A percentile compares a stretch with the other conserved stretches of the same genome.
phyloP scores from a whole-genome alignment of 2,888 invertebrate genomes.

The Hypsopygia costalis region DNA sequence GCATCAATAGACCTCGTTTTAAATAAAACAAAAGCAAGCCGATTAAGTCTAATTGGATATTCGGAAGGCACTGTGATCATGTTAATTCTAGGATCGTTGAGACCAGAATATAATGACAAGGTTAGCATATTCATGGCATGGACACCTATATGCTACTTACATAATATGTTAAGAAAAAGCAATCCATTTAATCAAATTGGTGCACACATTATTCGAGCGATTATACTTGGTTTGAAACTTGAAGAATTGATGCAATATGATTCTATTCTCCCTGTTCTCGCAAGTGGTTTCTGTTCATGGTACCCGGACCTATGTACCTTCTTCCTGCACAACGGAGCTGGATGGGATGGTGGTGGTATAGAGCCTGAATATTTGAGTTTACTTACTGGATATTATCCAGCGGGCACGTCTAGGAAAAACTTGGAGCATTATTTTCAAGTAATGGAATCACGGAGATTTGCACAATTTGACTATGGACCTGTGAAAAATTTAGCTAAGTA shows the following conservation, averaged over 20 bases:
- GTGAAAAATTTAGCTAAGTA: background rate
- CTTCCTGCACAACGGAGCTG: no score
- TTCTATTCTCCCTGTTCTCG: background rate
- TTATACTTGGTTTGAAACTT: no score
- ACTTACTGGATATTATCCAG: slow-evolving; percentile 30
- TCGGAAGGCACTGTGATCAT: slow-evolving; percentile 81
- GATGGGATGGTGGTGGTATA: no score
- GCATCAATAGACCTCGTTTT: slow-evolving; percentile 62
- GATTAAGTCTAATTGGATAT: slow-evolving; percentile 83
- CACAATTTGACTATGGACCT: slow-evolving; percentile 36
- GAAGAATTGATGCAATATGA: no score
- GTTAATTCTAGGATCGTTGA: slow-evolving; percentile 64
- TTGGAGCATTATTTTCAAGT: slow-evolving; percentile 39
- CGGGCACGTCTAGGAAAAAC: slow-evolving; percentile 38
- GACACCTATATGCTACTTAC: slow-evolving; percentile 24
- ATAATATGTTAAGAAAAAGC: slow-evolving; percentile 12
- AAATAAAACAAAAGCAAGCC: slow-evolving; percentile 56
- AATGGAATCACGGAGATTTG: slow-evolving; percentile 26
- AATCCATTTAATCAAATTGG: background rate
- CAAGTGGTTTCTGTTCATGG: no score
- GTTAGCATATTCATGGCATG: slow-evolving; percentile 61
- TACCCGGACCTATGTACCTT: no score
- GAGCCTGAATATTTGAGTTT: no score
- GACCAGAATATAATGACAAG: slow-evolving; percentile 76
- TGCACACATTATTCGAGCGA: no score